Evolutionary conservation across 1,140 invertebrate species (phyloP), one percentile per base, ranked within the genome.

Genomic region (Bombus impatiens): DNA sequence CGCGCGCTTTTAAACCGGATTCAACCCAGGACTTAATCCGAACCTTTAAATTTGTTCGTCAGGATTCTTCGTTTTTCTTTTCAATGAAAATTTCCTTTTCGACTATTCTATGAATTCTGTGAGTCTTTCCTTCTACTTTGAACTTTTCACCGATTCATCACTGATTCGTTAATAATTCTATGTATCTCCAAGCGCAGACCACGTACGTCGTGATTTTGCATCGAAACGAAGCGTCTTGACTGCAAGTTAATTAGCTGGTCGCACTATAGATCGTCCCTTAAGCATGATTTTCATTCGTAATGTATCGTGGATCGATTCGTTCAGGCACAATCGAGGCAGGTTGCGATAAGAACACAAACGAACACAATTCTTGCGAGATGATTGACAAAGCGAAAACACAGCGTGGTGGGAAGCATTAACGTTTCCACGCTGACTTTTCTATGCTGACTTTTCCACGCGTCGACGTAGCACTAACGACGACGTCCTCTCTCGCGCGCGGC

Each of bases 401-500:
- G 62, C 74, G 62, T n/a, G 37, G 37, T 15, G 12, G 70, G 22
- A 62, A 40, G 53, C 75, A 70, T 59, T 59, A 13, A 35, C 67
- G 68, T 76, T 40, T 65, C 10, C 47, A 62, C 37, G 78, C 25
- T 25, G 62, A n/a, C 15, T 47, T 76, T 40, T 65, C 10, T 37
- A 62, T 28, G 78, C 25, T 25, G 44, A n/a, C 6, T 85, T 79
- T 67, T 37, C 59, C 74, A 62, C 84, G 78, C 84, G 82, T 84
- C 87, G 80, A 68, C 86, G 89, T 89, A 53, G 82, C 80, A 86
- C 88, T 53, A 87, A 76, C 86, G 59, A 84, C 57, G 32, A 88
- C 89, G 84, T 91, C 90, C 90, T 86, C 84, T 91, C 90, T 86
- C 89, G 90, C 87, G 89, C 87, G 79, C 87, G 84, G 87, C 78